Conservation (phyloP, 2,113 vertebrate species). For the Orcinus orca region DNA sequence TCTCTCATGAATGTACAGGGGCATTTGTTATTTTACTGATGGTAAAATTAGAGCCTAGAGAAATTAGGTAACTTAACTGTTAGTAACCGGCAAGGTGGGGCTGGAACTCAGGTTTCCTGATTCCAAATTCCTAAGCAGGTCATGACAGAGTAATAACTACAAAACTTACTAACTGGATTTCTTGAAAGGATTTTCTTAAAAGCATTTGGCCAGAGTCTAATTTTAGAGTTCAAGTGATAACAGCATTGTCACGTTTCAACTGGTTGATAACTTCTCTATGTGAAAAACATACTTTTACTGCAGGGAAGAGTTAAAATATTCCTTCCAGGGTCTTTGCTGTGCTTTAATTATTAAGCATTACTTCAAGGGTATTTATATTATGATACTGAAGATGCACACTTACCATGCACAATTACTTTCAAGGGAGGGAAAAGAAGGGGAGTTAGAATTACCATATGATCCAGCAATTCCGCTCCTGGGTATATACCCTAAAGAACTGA, state of each 20-base stretch:
- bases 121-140: not conserved
- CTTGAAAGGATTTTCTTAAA: constrained; percentile 32
- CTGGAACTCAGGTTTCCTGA: not conserved
- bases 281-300: not conserved
- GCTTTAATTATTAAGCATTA: not conserved
- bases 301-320: not conserved
- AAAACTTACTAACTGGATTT: not conserved
- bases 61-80: not conserved
- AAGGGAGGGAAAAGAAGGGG: not conserved
- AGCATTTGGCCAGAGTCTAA: not conserved
- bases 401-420: not conserved
- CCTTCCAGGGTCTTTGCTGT: not conserved
- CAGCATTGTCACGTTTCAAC: not conserved
- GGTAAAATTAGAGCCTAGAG: not conserved
- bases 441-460: not conserved
- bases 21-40: not conserved
- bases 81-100: too few species aligned
- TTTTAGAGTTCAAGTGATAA: constrained; percentile 2
- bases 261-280: not conserved
- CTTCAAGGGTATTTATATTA: not conserved
- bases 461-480: not conserved
- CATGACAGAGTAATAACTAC: not conserved
- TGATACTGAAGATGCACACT: not conserved
- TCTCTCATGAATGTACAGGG: not conserved
- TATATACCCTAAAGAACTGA: not conserved